phyloP scores from a whole-genome alignment of 1,140 invertebrate genomes.

The Scaptomyza pallida region DNA sequence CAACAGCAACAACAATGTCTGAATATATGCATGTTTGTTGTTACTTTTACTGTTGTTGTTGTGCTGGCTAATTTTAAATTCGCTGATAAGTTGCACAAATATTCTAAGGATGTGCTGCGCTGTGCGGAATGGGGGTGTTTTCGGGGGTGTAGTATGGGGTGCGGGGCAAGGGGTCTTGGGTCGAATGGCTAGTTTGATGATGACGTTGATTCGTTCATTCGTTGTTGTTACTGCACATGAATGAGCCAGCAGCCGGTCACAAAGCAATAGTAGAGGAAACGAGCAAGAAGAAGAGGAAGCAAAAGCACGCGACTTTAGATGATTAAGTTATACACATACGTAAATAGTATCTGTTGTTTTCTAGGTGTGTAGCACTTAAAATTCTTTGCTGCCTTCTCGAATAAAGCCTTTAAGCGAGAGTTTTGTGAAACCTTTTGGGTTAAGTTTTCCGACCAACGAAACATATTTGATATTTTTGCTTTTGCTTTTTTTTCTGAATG shows the following conservation, averaged over 20 bases:
- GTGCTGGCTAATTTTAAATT: slow-evolving; percentile 75
- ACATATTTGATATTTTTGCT: too few relatives aligned
- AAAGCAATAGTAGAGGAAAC: too few relatives aligned
- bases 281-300: too few relatives aligned
- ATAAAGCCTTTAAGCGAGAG: not conserved
- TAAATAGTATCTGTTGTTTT: not conserved
- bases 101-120: slow-evolving; percentile 68
- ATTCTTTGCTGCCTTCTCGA: too few relatives aligned
- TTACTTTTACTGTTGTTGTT: slow-evolving; percentile 33
- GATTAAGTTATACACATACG: not conserved
- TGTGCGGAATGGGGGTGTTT: slow-evolving; percentile 33
- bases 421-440: too few relatives aligned
- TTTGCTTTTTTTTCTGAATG: not conserved
- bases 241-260: slow-evolving; percentile 41
- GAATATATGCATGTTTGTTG: slow-evolving; percentile 6
- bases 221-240: slow-evolving; percentile 43
- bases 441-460: too few relatives aligned
- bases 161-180: not conserved
- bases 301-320: slow-evolving; percentile 26
- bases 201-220: slow-evolving; percentile 35
- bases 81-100: slow-evolving; percentile 80
- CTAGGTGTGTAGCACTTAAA: too few relatives aligned
- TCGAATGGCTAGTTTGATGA: slow-evolving; percentile 5
- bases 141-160: not conserved
- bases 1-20: slow-evolving; percentile 19